Percentiles rank a stretch among this genome's conserved stretches.
Evolutionary conservation across 2,888 invertebrate genomes (phyloP).

Genomic region (Psylliodes chrysocephalus): DNA sequence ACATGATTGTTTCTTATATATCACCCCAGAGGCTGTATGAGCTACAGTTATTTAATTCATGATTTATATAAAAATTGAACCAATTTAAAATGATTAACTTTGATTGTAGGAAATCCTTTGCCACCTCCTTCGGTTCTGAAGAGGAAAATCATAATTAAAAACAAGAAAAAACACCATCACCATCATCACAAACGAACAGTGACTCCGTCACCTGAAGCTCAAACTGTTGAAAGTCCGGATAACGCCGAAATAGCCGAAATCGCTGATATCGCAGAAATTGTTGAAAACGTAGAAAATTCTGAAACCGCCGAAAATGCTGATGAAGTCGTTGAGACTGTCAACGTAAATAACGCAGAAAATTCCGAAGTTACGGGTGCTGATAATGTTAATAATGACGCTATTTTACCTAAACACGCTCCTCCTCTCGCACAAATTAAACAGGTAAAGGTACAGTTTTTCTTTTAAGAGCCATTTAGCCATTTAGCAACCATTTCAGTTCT

Average conservation of each 20-base stretch:
- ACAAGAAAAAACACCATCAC: slow-evolving; percentile 86
- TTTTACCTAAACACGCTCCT: slow-evolving; percentile 66
- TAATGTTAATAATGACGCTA: slow-evolving; percentile 70
- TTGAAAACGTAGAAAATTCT: neutral
- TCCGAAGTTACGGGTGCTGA: slow-evolving; percentile 53
- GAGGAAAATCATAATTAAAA: slow-evolving; percentile 95
- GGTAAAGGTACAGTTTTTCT: too few relatives aligned
- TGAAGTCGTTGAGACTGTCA: neutral
- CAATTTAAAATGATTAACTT: too few relatives aligned
- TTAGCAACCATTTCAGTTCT: too few relatives aligned
- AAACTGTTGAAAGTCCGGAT: slow-evolving; percentile 43
- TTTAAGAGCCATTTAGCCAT: too few relatives aligned
- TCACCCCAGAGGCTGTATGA: too few relatives aligned
- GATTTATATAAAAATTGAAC: too few relatives aligned
- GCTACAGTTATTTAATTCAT: too few relatives aligned
- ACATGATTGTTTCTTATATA: too few relatives aligned
- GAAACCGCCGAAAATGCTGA: neutral
- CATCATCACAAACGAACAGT: slow-evolving; percentile 60
- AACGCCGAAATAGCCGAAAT: slow-evolving; percentile 40
- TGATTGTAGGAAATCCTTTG: slow-evolving; percentile 74
- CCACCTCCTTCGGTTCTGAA: slow-evolving; percentile 87
- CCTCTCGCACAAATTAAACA: slow-evolving; percentile 70
- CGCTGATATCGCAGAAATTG: neutral
- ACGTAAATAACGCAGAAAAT: neutral
- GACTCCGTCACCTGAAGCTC: slow-evolving; percentile 57